Percentiles rank a stretch among this genome's conserved stretches.
These are phyloP conservation scores for Bungarus multicinctus DNA, from an alignment of 2,113 vertebrate species.

Conservation along the genomic window DNA sequence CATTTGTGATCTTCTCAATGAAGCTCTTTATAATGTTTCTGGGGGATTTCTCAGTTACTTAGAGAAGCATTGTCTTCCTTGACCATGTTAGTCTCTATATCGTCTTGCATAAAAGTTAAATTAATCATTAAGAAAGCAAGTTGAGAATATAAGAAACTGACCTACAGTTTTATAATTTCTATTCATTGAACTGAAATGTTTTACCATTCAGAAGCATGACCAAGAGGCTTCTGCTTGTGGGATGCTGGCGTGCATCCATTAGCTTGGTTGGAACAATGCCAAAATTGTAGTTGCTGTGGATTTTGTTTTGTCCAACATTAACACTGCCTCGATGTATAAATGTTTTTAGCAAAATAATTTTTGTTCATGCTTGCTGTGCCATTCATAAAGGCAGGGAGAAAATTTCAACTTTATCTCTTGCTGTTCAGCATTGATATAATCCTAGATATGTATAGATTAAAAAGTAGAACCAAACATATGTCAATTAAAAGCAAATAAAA, in stretches of 20 bases:
- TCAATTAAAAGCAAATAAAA: background rate
- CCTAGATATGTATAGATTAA: background rate
- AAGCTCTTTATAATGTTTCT: background rate
- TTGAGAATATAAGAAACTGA: conserved; percentile 40
- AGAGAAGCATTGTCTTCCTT: conserved; percentile 24
- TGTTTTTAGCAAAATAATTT: background rate
- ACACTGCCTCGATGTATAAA: background rate
- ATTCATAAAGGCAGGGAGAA: background rate
- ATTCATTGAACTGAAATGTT: conserved; percentile 32
- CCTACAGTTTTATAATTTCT: conserved; percentile 28
- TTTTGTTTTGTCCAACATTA: background rate
- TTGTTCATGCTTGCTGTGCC: background rate
- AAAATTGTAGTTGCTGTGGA: background rate
- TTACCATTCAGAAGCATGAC: background rate
- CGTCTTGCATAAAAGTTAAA: conserved; percentile 42
- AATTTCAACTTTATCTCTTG: background rate
- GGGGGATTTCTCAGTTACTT: background rate
- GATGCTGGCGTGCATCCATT: background rate
- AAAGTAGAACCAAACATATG: background rate
- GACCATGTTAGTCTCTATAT: conserved; percentile 27
- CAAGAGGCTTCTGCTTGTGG: background rate
- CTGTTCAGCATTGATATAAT: background rate
- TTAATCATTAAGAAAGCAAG: conserved; percentile 34
- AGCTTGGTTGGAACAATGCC: background rate
- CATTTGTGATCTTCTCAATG: background rate